Base-by-base conservation (phyloP, 2,797 vertebrate genomes). In the Enteromius afrohamiltoni region DNA sequence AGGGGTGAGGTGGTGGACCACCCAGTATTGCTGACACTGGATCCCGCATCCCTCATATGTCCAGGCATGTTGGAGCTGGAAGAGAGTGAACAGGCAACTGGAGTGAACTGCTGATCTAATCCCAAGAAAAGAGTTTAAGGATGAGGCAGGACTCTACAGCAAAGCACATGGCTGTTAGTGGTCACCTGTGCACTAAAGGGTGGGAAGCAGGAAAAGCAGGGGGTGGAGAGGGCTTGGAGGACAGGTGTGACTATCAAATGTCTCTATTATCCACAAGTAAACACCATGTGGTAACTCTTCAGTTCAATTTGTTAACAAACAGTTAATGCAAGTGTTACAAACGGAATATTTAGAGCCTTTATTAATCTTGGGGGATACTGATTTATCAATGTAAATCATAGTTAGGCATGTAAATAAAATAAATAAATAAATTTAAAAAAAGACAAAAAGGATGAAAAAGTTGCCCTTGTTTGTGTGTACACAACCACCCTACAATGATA, bases 1-100 rank as follows among this genome's bases (percentile, higher is more conserved):
- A 86, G 76, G 13, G 79, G 67, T 70, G 82, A n/a, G 68, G 87
- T 85, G 77, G 87, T 83, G 29, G 85, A 84, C 79, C 88, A 87
- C 67, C 82, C 86, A 2, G 69, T 65, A 68, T 85, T 64, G 23
- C 69, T 55, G 29, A 45, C 67, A 31, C 19, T 79, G 23, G 77
- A 45, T 1, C 21, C 51, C 3, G 79, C 60, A 16, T 79, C 31
- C 64, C 77, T 60, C 74, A 29, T 84, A 80, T 42, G 79, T 62
- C 87, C 86, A 82, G 69, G 88, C 86, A 80, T 80, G 82, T 26
- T 88, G 88, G n/a, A 86, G 88, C 81, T 89, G 91, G 90, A 91
- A 67, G 87, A 90, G 65, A 89, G 86, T 0, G 88, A 80, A 47
- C 90, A 85, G 29, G 13, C 60, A 26, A 74, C 88, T 80, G 51